phyloP scores from a whole-genome alignment of 2,888 invertebrate species.

The Lasioglossum villosulum region DNA sequence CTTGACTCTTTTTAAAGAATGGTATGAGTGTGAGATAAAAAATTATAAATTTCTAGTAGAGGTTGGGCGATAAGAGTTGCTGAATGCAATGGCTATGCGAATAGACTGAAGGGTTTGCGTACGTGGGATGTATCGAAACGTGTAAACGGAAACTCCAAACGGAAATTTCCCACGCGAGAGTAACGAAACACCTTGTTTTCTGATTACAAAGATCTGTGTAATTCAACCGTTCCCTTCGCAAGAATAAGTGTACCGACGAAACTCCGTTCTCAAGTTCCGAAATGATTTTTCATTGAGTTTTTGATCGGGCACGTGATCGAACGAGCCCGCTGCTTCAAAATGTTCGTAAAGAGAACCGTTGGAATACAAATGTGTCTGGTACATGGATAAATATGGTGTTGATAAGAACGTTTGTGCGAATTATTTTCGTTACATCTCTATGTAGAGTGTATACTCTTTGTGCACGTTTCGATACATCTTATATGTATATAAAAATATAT shows the following conservation, averaged over 20 bases:
- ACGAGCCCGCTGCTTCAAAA: not conserved
- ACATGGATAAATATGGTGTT: not conserved
- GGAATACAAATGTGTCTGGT: not conserved
- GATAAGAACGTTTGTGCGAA: not conserved
- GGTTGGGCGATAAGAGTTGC: slow-evolving; percentile 62
- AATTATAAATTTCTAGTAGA: slow-evolving; percentile 63
- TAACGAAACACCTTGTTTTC: not conserved
- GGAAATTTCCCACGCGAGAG: not conserved
- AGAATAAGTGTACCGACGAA: not conserved
- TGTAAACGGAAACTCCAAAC: not conserved
- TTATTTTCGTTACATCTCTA: not conserved
- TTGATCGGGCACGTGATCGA: not conserved
- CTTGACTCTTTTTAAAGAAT: slow-evolving; percentile 70
- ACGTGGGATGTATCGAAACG: not conserved
- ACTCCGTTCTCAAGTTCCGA: not conserved
- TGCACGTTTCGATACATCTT: not conserved
- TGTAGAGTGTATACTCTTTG: not conserved
- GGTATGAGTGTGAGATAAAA: slow-evolving; percentile 54
- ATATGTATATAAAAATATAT: not conserved
- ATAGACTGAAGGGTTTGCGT: slow-evolving; percentile 52
- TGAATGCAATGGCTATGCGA: slow-evolving; percentile 60
- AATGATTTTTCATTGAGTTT: not conserved
- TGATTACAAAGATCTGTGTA: not conserved
- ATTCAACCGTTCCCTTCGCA: not conserved
- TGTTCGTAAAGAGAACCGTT: not conserved